Base-by-base conservation (phyloP, 2,888 invertebrate genomes). In the Tachina fera region DNA sequence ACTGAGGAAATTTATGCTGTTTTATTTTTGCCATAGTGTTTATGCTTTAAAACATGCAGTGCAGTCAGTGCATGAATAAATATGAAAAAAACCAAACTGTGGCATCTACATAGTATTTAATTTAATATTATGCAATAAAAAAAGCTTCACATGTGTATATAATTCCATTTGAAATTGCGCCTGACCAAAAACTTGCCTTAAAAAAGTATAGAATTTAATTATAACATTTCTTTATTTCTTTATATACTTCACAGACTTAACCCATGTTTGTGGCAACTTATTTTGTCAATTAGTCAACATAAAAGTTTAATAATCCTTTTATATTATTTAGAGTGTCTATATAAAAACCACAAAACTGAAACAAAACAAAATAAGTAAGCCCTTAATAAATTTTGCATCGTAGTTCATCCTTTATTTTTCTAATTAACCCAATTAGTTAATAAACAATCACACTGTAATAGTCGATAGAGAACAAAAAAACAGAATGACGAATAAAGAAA, bases 371-470 rank as follows among this genome's bases (percentile, higher is more conserved):
- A n/a, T 8, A 39, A 70, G 11, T 58, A 4, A 72, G 11, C 41
- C 19, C 60, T 81, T 63, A 63, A 65, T 22, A 43, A 49, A 77
- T 67, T 31, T 72, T 67, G 45, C 19, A 72, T 53, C 5, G 60
- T 19, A 60, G 60, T 60, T 72, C 68, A 67, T 79, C 56, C 49
- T 63, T 75, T 61, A 19, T 65, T 56, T 39, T 77, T 60, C 77
- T 78, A 78, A 83, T 83, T 83, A 83, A 83, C 83, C 83, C 72
- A 83, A 78, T 83, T 83, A 83, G 67, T 78, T 72, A 72, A 67
- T 78, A 72, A 83, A 83, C 77, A 83, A 72, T 83, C 72, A 19
- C 72, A 19, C 22, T 47, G 45, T 51, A 47, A 78, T 77, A 72
- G 58, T 53, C 19, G 65, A 39, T 13, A 72, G 16, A 39, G 60